Base-by-base conservation (phyloP, 2,797 vertebrate genomes). In the Brachyalestes nurse region DNA sequence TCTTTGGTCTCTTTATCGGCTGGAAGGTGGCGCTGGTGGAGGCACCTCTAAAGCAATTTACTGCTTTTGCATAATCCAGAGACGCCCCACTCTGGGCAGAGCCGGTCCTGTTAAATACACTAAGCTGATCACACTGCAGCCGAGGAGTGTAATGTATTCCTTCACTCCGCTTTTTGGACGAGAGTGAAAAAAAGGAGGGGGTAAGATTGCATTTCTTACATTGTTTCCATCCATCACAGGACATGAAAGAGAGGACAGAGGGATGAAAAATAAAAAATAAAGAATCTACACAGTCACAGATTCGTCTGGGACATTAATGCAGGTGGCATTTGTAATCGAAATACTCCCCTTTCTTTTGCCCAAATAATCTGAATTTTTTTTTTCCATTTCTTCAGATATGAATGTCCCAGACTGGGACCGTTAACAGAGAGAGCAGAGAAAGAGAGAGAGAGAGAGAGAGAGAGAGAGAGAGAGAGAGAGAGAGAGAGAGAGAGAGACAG, bases 51-150 rank as follows among this genome's bases (percentile, higher is more conserved):
- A 76, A 80, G 84, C 78, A 83, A 72, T 78, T 78, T 78, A 45
- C 78, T 81, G 71, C 75, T 78, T 81, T 81, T 83, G 76, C 78
- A 83, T 77, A 86, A 83, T 82, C 80, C 77, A 72, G 77, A 79
- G 66, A 78, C 76, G 28, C 53, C 75, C 75, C 55, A 70, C 72
- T 78, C 76, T 73, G 84, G 51, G 77, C 81, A 77, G 45, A 75
- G 84, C 75, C 78, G 75, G 78, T 81, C 78, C 79, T 81, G 80
- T 76, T 80, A 66, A 82, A 70, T 73, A 78, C 62, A 23, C 76
- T 84, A 81, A 84, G 79, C 79, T 78, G 83, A 84, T 82, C 82
- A 85, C 47, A 21, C 62, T 45, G 42, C 53, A 78, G 70, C 77
- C 62, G 61, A 65, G 75, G 81, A 84, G 40, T 78, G 75, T 81